These are phyloP conservation scores for Malthinus flaveolus DNA, from an alignment of 2,888 invertebrate species.

Conservation along the genomic window DNA sequence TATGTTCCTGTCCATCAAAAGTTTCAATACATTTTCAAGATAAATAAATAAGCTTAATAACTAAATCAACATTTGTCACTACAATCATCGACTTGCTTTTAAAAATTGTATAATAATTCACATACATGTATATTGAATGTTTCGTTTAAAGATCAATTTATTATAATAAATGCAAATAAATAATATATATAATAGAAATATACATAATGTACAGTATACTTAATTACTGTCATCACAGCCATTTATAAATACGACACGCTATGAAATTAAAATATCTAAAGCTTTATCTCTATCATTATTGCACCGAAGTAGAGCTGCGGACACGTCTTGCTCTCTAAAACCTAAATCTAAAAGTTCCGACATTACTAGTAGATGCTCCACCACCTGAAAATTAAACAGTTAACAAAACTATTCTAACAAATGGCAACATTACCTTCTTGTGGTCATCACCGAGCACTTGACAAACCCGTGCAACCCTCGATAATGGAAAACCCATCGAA, in stretches of 20 bases:
- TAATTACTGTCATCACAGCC: slow-evolving; percentile 20
- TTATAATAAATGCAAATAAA: slow-evolving; percentile 24
- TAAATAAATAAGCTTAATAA: too few species aligned
- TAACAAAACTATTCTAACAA: background rate
- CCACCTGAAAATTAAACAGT: slow-evolving; percentile 60
- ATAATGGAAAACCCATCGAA: slow-evolving; percentile 86
- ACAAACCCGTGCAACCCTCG: slow-evolving; percentile 80
- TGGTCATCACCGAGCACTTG: slow-evolving; percentile 78
- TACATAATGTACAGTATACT: slow-evolving; percentile 5
- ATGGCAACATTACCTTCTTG: slow-evolving; percentile 70
- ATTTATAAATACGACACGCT: slow-evolving; percentile 47
- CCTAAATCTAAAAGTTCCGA: slow-evolving; percentile 81
- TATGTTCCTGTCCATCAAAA: too few species aligned
- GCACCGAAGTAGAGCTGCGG: slow-evolving; percentile 73
- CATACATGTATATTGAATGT: background rate
- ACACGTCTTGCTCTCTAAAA: slow-evolving; percentile 76
- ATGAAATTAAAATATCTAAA: slow-evolving; percentile 79
- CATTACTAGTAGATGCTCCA: slow-evolving; percentile 79
- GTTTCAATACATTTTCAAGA: too few species aligned
- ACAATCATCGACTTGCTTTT: background rate
- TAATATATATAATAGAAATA: slow-evolving; percentile 16
- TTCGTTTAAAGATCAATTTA: background rate
- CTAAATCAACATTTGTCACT: too few species aligned
- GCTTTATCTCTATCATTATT: slow-evolving; percentile 85
- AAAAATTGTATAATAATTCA: background rate